Evolutionary conservation across 1,140 invertebrate genomes (phyloP).

Genomic region (Drosophila lowei): DNA sequence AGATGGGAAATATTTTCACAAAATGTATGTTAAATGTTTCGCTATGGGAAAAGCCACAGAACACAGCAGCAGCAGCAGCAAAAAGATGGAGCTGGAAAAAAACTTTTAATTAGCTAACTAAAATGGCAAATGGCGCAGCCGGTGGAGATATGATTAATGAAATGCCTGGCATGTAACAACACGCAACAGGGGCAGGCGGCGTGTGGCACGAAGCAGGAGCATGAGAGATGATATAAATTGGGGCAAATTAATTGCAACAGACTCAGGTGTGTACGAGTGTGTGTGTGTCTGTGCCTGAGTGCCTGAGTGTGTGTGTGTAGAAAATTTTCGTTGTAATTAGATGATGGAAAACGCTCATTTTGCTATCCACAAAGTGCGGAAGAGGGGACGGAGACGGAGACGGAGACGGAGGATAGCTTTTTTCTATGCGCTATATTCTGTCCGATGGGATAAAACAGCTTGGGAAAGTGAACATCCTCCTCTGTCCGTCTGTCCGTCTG

Average conservation of each 20-base stretch:
- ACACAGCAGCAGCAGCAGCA: not conserved
- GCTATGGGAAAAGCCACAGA: constrained; percentile 6
- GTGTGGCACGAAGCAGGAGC: constrained; percentile 9
- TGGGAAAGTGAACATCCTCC: constrained; percentile 43
- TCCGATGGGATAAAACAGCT: constrained; percentile 9
- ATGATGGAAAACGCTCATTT: constrained; percentile 71
- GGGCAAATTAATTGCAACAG: constrained; percentile 79
- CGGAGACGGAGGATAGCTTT: constrained; percentile 25
- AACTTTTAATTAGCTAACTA: constrained; percentile 79
- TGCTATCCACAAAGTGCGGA: not conserved
- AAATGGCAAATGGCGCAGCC: constrained; percentile 73
- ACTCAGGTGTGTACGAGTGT: constrained; percentile 61
- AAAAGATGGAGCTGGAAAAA: constrained; percentile 20
- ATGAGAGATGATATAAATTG: constrained; percentile 73
- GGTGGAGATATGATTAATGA: constrained; percentile 78
- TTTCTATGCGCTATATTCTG: constrained; percentile 49
- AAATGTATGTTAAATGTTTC: constrained; percentile 77
- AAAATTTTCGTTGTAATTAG: constrained; percentile 75
- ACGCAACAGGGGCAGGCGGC: constrained; percentile 30
- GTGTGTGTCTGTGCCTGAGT: not conserved
- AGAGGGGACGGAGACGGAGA: not conserved
- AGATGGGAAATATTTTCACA: constrained; percentile 51
- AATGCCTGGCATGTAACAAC: constrained; percentile 74
- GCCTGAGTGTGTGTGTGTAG: constrained; percentile 22
- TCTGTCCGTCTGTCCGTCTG: not conserved